These are phyloP conservation scores for Sapajus apella DNA, from an alignment of 2,113 vertebrate species.

Conservation along the genomic window DNA sequence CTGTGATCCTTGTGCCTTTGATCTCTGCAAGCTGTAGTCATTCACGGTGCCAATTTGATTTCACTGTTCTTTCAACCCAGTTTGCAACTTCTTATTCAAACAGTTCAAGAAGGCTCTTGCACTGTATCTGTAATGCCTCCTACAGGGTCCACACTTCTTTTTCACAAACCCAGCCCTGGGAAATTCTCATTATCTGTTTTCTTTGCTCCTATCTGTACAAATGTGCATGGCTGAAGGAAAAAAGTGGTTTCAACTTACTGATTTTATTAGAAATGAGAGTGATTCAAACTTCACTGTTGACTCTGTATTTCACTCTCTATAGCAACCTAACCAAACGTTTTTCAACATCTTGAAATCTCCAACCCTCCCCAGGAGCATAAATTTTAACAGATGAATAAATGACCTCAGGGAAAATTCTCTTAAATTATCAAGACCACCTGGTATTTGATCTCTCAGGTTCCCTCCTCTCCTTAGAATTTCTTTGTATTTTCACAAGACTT, in stretches of 20 bases:
- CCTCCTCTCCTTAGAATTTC: not conserved
- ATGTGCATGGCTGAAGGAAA: not conserved
- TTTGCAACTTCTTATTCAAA: not conserved
- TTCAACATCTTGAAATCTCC: slow-evolving; percentile 28
- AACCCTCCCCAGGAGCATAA: slow-evolving; percentile 9
- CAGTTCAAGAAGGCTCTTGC: not conserved
- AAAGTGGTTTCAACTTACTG: not conserved
- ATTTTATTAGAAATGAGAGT: slow-evolving; percentile 45
- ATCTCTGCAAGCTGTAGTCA: not conserved
- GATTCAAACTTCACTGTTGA: slow-evolving; percentile 30
- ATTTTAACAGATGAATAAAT: slow-evolving; percentile 54
- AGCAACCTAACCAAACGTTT: slow-evolving; percentile 52
- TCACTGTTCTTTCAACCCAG: not conserved
- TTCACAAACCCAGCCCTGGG: not conserved
- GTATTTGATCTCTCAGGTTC: not conserved
- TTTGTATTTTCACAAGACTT: not conserved
- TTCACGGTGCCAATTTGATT: not conserved
- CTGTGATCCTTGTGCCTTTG: not conserved
- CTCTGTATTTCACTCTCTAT: slow-evolving; percentile 46
- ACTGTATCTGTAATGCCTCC: not conserved
- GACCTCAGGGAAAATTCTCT: slow-evolving; percentile 36
- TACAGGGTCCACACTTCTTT: not conserved
- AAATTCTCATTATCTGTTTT: not conserved
- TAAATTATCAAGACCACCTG: slow-evolving; percentile 22
- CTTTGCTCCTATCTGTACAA: not conserved